phyloP scores from a whole-genome alignment of 2,797 vertebrate species.

The Cyprinodon diabolis region DNA sequence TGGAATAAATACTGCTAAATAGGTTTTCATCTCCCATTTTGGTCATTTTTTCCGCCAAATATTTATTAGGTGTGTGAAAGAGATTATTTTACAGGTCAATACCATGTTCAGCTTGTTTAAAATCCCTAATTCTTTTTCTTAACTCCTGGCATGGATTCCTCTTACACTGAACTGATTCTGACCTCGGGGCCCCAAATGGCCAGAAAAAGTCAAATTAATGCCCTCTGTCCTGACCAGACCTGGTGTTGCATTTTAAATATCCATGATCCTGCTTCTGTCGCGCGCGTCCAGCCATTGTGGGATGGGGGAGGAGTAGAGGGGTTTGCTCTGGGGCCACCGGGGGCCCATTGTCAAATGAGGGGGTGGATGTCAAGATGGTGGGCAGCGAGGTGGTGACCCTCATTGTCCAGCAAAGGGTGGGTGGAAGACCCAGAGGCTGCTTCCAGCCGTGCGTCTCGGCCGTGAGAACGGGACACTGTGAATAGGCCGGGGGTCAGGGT shows the following conservation, averaged over 20 bases:
- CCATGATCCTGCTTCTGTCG: slow-evolving; percentile 56
- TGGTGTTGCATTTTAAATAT: slow-evolving; percentile 54
- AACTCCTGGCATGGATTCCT: not conserved
- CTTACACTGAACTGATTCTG: slow-evolving; percentile 37
- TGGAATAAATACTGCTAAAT: not conserved
- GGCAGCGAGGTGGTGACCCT: slow-evolving; percentile 66
- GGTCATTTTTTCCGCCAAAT: no score
- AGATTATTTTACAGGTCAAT: not conserved
- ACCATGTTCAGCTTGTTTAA: slow-evolving; percentile 3
- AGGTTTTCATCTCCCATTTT: not conserved
- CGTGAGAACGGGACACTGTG: slow-evolving; percentile 73
- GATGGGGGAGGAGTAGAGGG: slow-evolving; percentile 1
- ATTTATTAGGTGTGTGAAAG: not conserved
- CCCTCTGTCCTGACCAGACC: slow-evolving; percentile 32
- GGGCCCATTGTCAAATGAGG: slow-evolving; percentile 63
- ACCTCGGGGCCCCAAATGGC: slow-evolving; percentile 29
- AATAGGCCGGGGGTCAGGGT: slow-evolving; percentile 69
- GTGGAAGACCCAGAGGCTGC: slow-evolving; percentile 52
- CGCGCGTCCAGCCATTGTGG: slow-evolving; percentile 49
- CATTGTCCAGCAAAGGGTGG: slow-evolving; percentile 54
- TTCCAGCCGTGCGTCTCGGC: slow-evolving; percentile 63
- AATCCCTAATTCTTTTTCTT: not conserved
- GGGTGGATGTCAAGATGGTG: slow-evolving; percentile 74
- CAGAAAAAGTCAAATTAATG: slow-evolving; percentile 40
- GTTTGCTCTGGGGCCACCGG: slow-evolving; percentile 17